Evolutionary conservation across 1,140 invertebrate genomes (phyloP).

Genomic region (Trypoxylus dichotomus): DNA sequence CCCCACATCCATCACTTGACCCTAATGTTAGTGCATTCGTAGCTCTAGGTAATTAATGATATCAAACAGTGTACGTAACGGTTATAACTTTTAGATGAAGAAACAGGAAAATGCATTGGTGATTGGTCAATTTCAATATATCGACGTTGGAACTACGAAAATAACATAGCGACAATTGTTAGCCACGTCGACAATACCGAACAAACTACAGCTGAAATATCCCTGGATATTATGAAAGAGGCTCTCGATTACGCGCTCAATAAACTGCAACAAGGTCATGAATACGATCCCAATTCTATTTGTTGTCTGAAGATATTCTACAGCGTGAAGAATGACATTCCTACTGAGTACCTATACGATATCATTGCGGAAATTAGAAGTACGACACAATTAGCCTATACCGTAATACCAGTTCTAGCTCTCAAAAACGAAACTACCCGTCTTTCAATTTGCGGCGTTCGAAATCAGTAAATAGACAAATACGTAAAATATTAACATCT

Average conservation of each 20-base stretch:
- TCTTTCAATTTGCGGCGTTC: slow-evolving; percentile 72
- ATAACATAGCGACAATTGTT: slow-evolving; percentile 80
- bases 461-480: slow-evolving; percentile 39
- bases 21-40: too few relatives aligned
- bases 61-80: too few relatives aligned
- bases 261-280: slow-evolving; percentile 71
- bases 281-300: slow-evolving; percentile 59
- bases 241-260: slow-evolving; percentile 71
- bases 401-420: slow-evolving; percentile 74
- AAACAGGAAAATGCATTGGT: slow-evolving; percentile 80
- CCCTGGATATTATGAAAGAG: slow-evolving; percentile 64
- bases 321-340: slow-evolving; percentile 63
- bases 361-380: slow-evolving; percentile 50
- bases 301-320: slow-evolving; percentile 76
- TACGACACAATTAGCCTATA: slow-evolving; percentile 60
- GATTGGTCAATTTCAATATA: slow-evolving; percentile 79
- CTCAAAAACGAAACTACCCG: slow-evolving; percentile 77
- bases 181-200: slow-evolving; percentile 71
- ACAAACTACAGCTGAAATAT: slow-evolving; percentile 53
- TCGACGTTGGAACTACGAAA: slow-evolving; percentile 84
- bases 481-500: neutral
- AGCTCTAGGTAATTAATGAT: neutral
- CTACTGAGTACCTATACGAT: slow-evolving; percentile 52
- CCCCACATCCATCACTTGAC: too few relatives aligned
- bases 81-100: slow-evolving; percentile 70